These are phyloP conservation scores for Dorcus parallelipipedus DNA, from an alignment of 2,888 invertebrate species.

Conservation along the genomic window DNA sequence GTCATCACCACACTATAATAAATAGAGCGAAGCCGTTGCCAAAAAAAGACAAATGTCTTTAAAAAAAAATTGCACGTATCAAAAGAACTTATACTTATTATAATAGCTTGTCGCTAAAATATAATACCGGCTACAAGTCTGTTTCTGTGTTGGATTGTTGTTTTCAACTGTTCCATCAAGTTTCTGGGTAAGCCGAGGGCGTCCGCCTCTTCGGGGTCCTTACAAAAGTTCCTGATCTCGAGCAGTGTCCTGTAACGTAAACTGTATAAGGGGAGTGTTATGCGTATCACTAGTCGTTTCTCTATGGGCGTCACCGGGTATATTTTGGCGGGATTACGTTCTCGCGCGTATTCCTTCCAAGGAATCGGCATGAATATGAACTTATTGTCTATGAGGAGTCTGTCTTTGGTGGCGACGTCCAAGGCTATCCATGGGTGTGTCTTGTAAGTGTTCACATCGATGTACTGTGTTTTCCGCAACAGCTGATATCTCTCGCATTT, in stretches of 20 bases:
- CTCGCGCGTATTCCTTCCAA: constrained; percentile 37
- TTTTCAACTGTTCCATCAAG: constrained; percentile 46
- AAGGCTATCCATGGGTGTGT: constrained; percentile 85
- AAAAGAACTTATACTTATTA: too few species aligned
- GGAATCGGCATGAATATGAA: constrained; percentile 39
- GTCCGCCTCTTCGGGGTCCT: constrained; percentile 39
- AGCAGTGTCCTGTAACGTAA: constrained; percentile 51
- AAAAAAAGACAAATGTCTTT: too few species aligned
- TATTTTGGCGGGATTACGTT: constrained; percentile 30
- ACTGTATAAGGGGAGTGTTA: constrained; percentile 54
- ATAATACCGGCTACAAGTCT: not conserved
- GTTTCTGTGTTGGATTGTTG: constrained; percentile 25
- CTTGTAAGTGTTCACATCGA: constrained; percentile 71
- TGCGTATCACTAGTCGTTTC: constrained; percentile 48
- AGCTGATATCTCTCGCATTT: constrained; percentile 57
- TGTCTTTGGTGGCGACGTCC: constrained; percentile 66
- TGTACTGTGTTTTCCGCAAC: constrained; percentile 54
- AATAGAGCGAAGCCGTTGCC: too few species aligned
- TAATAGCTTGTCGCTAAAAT: too few species aligned
- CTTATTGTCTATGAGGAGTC: constrained; percentile 56
- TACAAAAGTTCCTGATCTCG: constrained; percentile 46
- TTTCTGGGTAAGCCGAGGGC: constrained; percentile 49
- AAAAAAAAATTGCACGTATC: too few species aligned
- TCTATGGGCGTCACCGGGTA: constrained; percentile 6
- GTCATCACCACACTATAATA: too few species aligned